Evolutionary conservation across 2,888 invertebrate species (phyloP), one percentile per base, ranked within the genome.

Genomic region (Polyploca ridens): DNA sequence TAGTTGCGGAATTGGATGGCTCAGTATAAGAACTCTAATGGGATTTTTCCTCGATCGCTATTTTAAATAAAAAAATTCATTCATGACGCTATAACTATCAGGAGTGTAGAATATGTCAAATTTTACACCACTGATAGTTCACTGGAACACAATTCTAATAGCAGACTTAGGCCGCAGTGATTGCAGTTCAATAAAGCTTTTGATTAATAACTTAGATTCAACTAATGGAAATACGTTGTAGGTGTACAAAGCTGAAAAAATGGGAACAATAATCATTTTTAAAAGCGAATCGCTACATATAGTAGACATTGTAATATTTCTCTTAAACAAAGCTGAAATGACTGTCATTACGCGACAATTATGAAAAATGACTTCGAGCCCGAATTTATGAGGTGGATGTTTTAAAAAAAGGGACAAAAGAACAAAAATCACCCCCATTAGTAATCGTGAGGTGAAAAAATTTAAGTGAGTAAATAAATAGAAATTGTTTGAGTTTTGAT

Each of bases 341-440:
- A 84, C 83, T 78, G 82, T 83, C 84, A 88, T 89, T 89, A 87
- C 73, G 71, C 75, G 73, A 78, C 85, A 89, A 90, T 90, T 90
- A 88, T 88, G 88, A 89, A 84, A 85, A 89, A 90, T 86, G 82
- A 83, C 79, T 77, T 71, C 66, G 68, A 70, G 69, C 73, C 79
- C 73, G 74, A 82, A 82, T 86, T 85, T 80, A 84, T 80, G 77
- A 75, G 79, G 78, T 82, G 79, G 72, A 78, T 71, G 69, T 64
- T 70, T 74, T 72, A 73, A 74, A 81, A 84, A 81, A 79, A 66
- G 63, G 76, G 74, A 86, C 84, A 86, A 84, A 83, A 78, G 85
- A 81, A 82, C 72, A 80, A 84, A 85, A 87, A 82, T 81, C 76
- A 72, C 70, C 66, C 64, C 82, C 86, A 88, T 88, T 87, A 84